Evolutionary conservation across 92 coral and sea anemone genomes (phyloP).

Genomic region (Micromussa lordhowensis): DNA sequence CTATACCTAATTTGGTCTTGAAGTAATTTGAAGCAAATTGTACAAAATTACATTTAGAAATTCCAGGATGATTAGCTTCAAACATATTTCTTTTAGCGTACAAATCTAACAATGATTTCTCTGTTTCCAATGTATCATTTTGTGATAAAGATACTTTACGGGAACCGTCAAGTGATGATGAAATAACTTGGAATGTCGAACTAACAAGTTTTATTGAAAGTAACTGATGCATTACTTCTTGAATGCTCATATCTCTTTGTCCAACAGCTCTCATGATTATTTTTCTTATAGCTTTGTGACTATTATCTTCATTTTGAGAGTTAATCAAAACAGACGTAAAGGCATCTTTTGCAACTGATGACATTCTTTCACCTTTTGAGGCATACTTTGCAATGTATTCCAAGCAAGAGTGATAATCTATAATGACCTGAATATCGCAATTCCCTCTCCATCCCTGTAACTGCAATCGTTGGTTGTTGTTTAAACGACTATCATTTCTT

Average conservation of each 20-base stretch:
- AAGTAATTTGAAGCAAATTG: conserved; percentile 58
- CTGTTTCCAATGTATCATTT: conserved; percentile 41
- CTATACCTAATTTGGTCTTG: conserved; percentile 32
- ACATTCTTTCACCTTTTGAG: no score
- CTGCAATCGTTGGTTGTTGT: conserved; percentile 36
- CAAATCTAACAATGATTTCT: conserved; percentile 56
- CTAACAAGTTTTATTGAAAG: conserved; percentile 45
- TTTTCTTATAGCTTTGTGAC: conserved; percentile 17
- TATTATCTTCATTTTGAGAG: conserved; percentile 7
- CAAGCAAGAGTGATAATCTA: no score
- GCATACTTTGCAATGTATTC: no score
- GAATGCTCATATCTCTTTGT: conserved; percentile 71
- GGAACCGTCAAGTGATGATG: conserved; percentile 66
- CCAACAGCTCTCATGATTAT: conserved; percentile 71
- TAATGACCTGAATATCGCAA: conserved; percentile 54
- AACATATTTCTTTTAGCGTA: no score
- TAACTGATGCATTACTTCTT: conserved; percentile 45
- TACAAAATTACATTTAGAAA: conserved; percentile 50
- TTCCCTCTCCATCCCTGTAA: conserved; percentile 65
- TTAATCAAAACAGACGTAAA: neutral
- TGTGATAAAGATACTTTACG: conserved; percentile 46
- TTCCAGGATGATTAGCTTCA: conserved; percentile 17
- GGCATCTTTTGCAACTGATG: no score
- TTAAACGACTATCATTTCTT: conserved; percentile 25
- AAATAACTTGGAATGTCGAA: conserved; percentile 59